Evolutionary conservation across 2,888 invertebrate species (phyloP).

Genomic region (Leuctra nigra): DNA sequence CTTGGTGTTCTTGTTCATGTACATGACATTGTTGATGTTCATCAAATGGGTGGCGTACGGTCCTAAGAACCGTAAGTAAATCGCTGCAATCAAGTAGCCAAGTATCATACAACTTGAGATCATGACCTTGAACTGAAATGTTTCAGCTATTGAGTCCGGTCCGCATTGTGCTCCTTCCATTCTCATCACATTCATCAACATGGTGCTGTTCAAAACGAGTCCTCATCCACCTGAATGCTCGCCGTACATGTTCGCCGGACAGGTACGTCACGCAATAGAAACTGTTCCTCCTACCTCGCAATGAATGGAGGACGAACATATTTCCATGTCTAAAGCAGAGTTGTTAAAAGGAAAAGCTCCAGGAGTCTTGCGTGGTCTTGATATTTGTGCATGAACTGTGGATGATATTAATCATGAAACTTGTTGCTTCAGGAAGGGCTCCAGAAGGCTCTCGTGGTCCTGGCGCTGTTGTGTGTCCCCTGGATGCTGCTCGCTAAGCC

Average conservation of each 20-base stretch:
- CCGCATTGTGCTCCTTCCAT: constrained; percentile 86
- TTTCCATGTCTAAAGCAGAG: too few relatives aligned
- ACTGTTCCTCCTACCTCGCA: too few relatives aligned
- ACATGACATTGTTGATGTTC: constrained; percentile 91
- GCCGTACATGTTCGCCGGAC: constrained; percentile 38
- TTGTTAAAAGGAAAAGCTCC: too few relatives aligned
- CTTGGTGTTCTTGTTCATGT: constrained; percentile 85
- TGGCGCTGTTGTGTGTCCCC: constrained; percentile 82
- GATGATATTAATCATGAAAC: constrained; percentile 54
- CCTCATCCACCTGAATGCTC: constrained; percentile 41
- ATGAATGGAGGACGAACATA: too few relatives aligned
- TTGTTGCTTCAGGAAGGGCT: constrained; percentile 56
- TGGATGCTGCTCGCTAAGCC: constrained; percentile 95
- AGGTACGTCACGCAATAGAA: too few relatives aligned
- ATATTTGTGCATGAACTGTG: constrained; percentile 55
- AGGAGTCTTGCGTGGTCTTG: too few relatives aligned
- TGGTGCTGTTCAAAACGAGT: constrained; percentile 81
- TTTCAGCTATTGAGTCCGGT: constrained; percentile 39
- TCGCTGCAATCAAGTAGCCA: too few relatives aligned
- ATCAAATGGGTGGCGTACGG: constrained; percentile 86
- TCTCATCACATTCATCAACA: constrained; percentile 96
- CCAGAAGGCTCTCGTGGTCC: constrained; percentile 74
- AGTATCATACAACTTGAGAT: too few relatives aligned
- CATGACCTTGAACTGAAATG: too few relatives aligned
- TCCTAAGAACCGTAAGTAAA: constrained; percentile 39